Evolutionary conservation across 2,113 vertebrate genomes (phyloP), one percentile per base, ranked within the genome.

Genomic region (Sapajus apella): DNA sequence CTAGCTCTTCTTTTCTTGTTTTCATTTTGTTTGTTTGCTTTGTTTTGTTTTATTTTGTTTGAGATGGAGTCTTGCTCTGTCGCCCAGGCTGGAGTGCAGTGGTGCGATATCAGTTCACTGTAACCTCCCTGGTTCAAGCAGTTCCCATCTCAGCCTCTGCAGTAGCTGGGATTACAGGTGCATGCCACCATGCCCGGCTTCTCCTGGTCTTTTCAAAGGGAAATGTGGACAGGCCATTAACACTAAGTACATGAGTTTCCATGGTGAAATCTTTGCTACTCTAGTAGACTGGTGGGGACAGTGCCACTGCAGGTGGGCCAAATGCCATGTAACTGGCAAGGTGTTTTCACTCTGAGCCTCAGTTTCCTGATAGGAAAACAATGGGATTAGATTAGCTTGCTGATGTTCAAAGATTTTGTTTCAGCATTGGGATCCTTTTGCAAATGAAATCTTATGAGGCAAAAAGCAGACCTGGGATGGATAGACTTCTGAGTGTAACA

Each of bases 351-450:
- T 61, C 32, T 50, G 37, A n/a, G 70, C 23, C 70, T 40, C 77
- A 35, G 21, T 83, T 66, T 83, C 76, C 20, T 90, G 23, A 43
- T 4, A 89, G 68, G 27, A 75, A 94, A 92, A 95, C 47, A 75
- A 68, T 80, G 16, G 16, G 30, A 73, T 79, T 16, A 61, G 40
- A 75, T 43, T 14, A 82, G 23, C 66, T 73, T 43, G 52, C 61
- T 56, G 32, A 40, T 64, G 79, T 93, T 84, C n/a, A 84, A 96
- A 50, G 8, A 89, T 61, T 92, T 82, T 94, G 89, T 79, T 94
- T 80, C n/a, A 66, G 20, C 23, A 35, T 23, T 32, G 13, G 43
- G 43, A 32, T 16, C 8, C 11, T 61, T 81, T 80, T 68, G 37
- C 40, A 91, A 80, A 89, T 81, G 45, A 73, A 92, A 80, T 52